Base-by-base conservation (phyloP, 2,797 vertebrate genomes). In the Clamator glandarius region DNA sequence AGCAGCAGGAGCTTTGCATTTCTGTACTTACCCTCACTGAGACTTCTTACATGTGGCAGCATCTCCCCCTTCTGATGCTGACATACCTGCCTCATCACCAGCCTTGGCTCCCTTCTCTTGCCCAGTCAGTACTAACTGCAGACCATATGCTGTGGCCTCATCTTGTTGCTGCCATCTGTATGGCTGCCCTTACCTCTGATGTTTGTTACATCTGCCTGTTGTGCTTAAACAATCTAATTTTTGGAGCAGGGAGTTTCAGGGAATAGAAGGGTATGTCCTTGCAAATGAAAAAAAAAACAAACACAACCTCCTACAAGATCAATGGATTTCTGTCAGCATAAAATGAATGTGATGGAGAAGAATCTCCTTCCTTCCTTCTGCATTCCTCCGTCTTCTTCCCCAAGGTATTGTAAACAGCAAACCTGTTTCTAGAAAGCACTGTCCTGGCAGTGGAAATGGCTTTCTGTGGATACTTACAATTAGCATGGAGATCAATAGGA, bases 341-440 rank as follows among this genome's bases (percentile, higher is more conserved):
- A 93, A 92, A 75, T 0, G 3, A 70, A 84, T 72, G 12, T 57
- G 55, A 79, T 33, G 15, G 59, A 48, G 61, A 76, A 89, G 50
- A 81, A 66, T 78, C 28, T 79, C 31, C 44, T 55, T 84, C 35
- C 4, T 1, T 16, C 42, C 42, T 46, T 46, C 46, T 46, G 46
- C n/a, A 21, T 68, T 68, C n/a, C 16, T 84, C n/a, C 1, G 0
- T 78, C 46, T 52, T 81, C 92, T 86, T 28, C 79, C 77, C 70
- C 8, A 7, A 52, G 73, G 64, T 61, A 44, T 13, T 72, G 73
- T 78, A 69, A 93, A 64, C 11, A 87, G 76, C 31, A 80, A 21
- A 87, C 59, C n/a, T 82, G 33, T 28, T 85, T 69, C 75, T 92
- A 92, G 87, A 87, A 73, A 82, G 70, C 55, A 7, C 59, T 35